These are phyloP conservation scores for Agrilus biguttatus DNA, from an alignment of 2,888 invertebrate genomes.

Conservation along the genomic window DNA sequence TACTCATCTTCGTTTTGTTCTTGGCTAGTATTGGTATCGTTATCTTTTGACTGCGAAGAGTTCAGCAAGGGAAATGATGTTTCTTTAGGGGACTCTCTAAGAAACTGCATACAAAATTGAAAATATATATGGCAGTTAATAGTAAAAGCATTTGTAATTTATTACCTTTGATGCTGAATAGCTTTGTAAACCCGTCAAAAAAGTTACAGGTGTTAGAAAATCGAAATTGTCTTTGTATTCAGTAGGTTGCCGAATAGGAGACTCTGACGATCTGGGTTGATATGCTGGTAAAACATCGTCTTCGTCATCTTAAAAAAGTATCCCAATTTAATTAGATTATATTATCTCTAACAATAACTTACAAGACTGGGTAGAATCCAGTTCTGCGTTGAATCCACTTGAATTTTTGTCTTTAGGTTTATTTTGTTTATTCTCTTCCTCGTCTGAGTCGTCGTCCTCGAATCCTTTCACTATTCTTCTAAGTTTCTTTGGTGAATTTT, in stretches of 20 bases:
- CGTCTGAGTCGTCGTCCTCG: slow-evolving; percentile 9
- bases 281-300: slow-evolving; percentile 22
- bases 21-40: neutral
- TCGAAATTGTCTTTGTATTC: slow-evolving; percentile 21
- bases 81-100: neutral
- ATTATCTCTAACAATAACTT: too few species aligned
- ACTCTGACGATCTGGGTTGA: slow-evolving; percentile 18
- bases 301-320: slow-evolving; percentile 16
- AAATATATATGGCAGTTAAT: neutral
- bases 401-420: neutral
- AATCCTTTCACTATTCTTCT: slow-evolving; percentile 4
- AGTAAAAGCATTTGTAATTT: neutral
- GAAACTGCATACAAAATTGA: neutral
- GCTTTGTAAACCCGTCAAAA: slow-evolving; percentile 29
- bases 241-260: slow-evolving; percentile 15
- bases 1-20: neutral
- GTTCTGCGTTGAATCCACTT: too few species aligned
- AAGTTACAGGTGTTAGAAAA: slow-evolving; percentile 34
- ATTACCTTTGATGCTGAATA: slow-evolving; percentile 25
- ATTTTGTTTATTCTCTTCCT: slow-evolving; percentile 6
- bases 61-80: neutral
- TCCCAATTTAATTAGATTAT: too few species aligned
- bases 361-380: too few species aligned
- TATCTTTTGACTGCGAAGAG: neutral
- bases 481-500: too few species aligned